phyloP scores from a whole-genome alignment of 37 sponge, comb jelly and placozoan genomes.

The Agelas oroides region DNA sequence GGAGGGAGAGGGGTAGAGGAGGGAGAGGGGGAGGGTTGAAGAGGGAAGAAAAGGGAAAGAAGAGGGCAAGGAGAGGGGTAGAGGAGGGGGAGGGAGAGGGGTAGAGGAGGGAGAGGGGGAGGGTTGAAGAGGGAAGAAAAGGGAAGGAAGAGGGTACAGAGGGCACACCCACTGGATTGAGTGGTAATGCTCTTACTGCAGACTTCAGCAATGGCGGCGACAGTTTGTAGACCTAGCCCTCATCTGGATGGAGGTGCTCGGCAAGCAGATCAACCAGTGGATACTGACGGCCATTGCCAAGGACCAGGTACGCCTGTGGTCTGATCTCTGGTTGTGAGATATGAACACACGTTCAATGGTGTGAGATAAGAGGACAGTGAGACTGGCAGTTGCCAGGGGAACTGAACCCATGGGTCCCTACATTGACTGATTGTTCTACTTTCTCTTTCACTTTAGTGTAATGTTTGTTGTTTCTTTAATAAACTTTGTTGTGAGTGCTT shows the following conservation, averaged over 20 bases:
- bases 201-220: conserved; percentile 79
- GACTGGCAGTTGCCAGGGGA: too few species aligned
- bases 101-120: too few species aligned
- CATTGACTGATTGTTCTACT: background rate
- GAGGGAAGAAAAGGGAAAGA: too few species aligned
- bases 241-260: conserved; percentile 82
- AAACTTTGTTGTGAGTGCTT: too few species aligned
- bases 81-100: too few species aligned
- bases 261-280: conserved; percentile 68
- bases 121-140: too few species aligned
- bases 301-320: conserved; percentile 56
- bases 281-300: conserved; percentile 28
- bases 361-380: too few species aligned
- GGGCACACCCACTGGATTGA: too few species aligned
- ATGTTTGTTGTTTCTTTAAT: too few species aligned
- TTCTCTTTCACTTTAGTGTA: background rate
- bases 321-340: too few species aligned
- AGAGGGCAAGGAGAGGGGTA: too few species aligned
- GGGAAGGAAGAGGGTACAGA: too few species aligned
- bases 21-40: background rate
- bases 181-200: conserved; percentile 1
- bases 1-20: background rate
- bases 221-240: conserved; percentile 60
- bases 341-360: background rate
- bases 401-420: background rate